Percentiles rank a stretch among this genome's conserved stretches.
Conservation (phyloP, 1,140 invertebrate genomes). For the Steinernema khuongi region DNA sequence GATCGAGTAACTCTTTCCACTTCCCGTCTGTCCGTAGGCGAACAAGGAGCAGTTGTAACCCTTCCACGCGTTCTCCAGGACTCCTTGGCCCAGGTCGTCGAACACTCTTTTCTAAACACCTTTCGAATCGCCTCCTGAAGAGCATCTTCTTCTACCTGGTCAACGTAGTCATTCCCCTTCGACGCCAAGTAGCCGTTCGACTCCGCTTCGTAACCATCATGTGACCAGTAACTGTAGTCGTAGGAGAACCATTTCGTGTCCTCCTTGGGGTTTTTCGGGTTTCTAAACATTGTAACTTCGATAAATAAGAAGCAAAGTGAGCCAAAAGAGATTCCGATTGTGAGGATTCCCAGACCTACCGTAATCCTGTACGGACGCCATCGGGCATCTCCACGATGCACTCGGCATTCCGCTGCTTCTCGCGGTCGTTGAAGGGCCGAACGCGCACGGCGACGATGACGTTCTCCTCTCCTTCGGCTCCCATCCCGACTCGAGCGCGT, state of each 20-base stretch:
- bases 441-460: conserved; percentile 66
- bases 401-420: conserved; percentile 64
- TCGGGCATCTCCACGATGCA: conserved; percentile 64
- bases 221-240: conserved; percentile 68
- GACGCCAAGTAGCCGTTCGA: conserved; percentile 62
- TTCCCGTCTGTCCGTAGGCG: conserved; percentile 68
- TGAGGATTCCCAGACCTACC: conserved; percentile 27
- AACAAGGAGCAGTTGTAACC: conserved; percentile 67
- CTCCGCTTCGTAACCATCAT: conserved; percentile 64
- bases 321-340: not conserved
- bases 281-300: not conserved
- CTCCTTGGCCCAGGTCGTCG: conserved; percentile 64
- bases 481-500: not conserved
- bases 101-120: conserved; percentile 63
- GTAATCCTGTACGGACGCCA: conserved; percentile 63
- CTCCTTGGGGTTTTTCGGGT: conserved; percentile 60
- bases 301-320: not conserved
- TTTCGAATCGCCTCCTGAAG: not conserved
- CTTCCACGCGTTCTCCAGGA: conserved; percentile 67
- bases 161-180: conserved; percentile 62
- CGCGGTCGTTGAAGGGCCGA: conserved; percentile 66
- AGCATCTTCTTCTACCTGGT: conserved; percentile 60
- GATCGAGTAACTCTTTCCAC: conserved; percentile 67
- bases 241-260: conserved; percentile 65
- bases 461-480: conserved; percentile 59